A percentile compares a stretch with the other conserved stretches of the same genome.
Conservation (phyloP, 2,888 invertebrate species). For the Leptothorax acervorum region DNA sequence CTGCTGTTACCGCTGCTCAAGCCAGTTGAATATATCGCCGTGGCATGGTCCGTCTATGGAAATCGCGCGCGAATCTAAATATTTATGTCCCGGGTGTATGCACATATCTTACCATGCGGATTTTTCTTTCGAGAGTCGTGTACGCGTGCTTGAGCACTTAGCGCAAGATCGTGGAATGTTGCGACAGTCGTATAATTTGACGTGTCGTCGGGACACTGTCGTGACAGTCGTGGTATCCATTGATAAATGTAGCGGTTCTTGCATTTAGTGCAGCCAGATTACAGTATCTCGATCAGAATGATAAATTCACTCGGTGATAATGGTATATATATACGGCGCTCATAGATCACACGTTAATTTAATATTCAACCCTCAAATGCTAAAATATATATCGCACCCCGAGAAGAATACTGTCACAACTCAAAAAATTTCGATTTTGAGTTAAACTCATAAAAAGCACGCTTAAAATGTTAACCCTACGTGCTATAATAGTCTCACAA, state of each 20-base stretch:
- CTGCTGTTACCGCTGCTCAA: slow-evolving; percentile 34
- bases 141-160: slow-evolving; percentile 40
- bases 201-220: slow-evolving; percentile 9
- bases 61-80: slow-evolving; percentile 63
- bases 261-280: slow-evolving; percentile 17
- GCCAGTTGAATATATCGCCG: slow-evolving; percentile 56
- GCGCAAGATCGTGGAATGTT: slow-evolving; percentile 25
- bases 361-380: slow-evolving; percentile 10
- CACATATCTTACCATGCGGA: slow-evolving; percentile 51
- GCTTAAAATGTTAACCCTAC: no score
- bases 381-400: neutral
- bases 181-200: slow-evolving; percentile 38
- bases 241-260: slow-evolving; percentile 24
- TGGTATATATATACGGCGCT: neutral
- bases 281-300: slow-evolving; percentile 11
- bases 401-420: no score
- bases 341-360: slow-evolving; percentile 6
- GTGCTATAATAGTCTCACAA: no score
- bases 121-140: slow-evolving; percentile 43
- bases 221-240: slow-evolving; percentile 7
- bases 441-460: no score
- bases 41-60: slow-evolving; percentile 57
- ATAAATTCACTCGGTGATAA: slow-evolving; percentile 15
- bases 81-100: slow-evolving; percentile 58
- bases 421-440: no score